Evolutionary conservation across 2,113 vertebrate genomes (phyloP).

Genomic region (Odontesthes bonariensis): DNA sequence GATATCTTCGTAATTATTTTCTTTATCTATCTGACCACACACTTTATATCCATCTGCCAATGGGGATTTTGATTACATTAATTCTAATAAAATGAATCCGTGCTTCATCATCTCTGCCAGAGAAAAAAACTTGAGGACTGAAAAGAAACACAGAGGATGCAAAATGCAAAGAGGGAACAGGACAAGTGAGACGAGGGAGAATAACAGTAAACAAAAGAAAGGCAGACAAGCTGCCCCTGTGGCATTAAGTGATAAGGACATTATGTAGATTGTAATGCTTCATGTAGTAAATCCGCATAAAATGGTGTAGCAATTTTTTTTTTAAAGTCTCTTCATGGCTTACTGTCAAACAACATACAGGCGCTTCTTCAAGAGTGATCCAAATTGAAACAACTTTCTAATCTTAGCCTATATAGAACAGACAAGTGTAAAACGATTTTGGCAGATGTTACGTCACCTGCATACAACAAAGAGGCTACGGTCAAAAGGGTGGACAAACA

Average conservation of each 20-base stretch:
- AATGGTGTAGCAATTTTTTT: conserved; percentile 58
- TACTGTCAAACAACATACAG: conserved; percentile 50
- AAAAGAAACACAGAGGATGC: conserved; percentile 27
- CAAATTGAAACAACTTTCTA: conserved; percentile 24
- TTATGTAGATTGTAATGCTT: conserved; percentile 72
- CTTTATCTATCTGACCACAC: conserved; percentile 1
- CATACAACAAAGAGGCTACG: background rate
- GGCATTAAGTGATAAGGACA: conserved; percentile 64
- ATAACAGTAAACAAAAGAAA: conserved; percentile 28
- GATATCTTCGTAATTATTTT: background rate
- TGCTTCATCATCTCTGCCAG: conserved; percentile 11
- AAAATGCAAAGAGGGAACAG: conserved; percentile 36
- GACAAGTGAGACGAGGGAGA: conserved; percentile 11
- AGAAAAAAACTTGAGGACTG: conserved; percentile 8
- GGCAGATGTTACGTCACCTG: background rate
- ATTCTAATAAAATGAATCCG: background rate
- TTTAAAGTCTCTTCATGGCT: conserved; percentile 34
- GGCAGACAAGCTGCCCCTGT: conserved; percentile 57
- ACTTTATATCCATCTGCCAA: background rate
- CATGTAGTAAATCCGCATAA: conserved; percentile 64
- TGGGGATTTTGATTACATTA: background rate
- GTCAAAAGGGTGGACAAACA: background rate
- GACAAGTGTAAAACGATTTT: background rate
- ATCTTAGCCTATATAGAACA: conserved; percentile 7
- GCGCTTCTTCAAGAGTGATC: conserved; percentile 23